phyloP scores from a whole-genome alignment of 2,888 invertebrate species.

The Dicranocentrus wangi region DNA sequence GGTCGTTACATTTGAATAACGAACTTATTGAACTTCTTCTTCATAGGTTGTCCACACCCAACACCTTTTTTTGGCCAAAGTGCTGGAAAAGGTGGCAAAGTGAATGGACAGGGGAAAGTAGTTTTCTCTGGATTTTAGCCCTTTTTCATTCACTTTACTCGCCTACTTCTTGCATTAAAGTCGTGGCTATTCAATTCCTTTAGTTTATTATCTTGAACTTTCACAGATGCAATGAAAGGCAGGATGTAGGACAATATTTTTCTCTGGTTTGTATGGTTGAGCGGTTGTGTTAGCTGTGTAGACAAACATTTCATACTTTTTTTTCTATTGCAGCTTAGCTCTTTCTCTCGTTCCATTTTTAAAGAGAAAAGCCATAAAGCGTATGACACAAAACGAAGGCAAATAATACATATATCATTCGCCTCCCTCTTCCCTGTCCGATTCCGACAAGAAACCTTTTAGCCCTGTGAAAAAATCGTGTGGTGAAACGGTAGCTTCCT shows the following conservation, averaged over 20 bases:
- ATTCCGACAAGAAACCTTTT: neutral
- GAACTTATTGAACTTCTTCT: conserved; percentile 20
- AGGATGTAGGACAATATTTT: conserved; percentile 33
- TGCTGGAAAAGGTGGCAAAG: neutral
- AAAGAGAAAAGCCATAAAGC: conserved; percentile 3
- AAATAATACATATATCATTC: neutral
- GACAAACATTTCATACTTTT: conserved; percentile 41
- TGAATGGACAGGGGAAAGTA: neutral
- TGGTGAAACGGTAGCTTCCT: conserved; percentile 10
- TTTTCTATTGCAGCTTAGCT: neutral
- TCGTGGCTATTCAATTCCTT: neutral
- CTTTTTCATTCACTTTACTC: no score
- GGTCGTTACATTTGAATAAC: conserved; percentile 36
- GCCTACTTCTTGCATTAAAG: no score
- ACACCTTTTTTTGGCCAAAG: neutral
- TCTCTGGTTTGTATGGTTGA: conserved; percentile 29
- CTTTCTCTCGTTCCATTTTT: neutral
- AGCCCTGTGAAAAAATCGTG: conserved; percentile 41
- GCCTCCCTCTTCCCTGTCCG: conserved; percentile 5
- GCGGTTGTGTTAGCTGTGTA: no score
- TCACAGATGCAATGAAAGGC: conserved; percentile 34
- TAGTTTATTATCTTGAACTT: conserved; percentile 12
- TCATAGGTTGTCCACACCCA: neutral
- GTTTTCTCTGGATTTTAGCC: no score
- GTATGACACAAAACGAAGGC: conserved; percentile 8